phyloP scores from a whole-genome alignment of 2,797 vertebrate genomes.

The Enteromius treurensis region DNA sequence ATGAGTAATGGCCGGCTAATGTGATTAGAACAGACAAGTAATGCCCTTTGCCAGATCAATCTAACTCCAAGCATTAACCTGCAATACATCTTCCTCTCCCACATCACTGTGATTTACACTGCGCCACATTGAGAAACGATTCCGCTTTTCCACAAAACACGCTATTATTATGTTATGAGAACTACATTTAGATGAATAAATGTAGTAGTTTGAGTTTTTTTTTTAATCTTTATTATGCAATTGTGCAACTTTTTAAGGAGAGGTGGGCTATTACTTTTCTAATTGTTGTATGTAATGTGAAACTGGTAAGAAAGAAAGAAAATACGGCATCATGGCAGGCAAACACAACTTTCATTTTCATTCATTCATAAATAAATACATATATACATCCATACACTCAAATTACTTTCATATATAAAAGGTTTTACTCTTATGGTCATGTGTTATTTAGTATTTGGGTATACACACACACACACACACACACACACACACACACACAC shows the following conservation, averaged over 20 bases:
- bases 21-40: slow-evolving; percentile 79
- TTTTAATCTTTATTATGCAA: background rate
- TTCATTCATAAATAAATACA: too few relatives aligned
- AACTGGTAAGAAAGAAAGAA: background rate
- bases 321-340: too few relatives aligned
- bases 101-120: slow-evolving; percentile 47
- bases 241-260: background rate
- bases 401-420: too few relatives aligned
- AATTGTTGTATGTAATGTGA: background rate
- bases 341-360: too few relatives aligned
- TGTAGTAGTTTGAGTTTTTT: too few relatives aligned
- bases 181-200: background rate
- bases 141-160: background rate
- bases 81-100: slow-evolving; percentile 60
- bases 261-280: background rate
- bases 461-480: too few relatives aligned
- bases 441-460: too few relatives aligned
- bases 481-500: too few relatives aligned
- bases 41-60: slow-evolving; percentile 68
- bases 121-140: slow-evolving; percentile 1
- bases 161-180: background rate
- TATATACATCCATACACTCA: too few relatives aligned
- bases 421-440: too few relatives aligned
- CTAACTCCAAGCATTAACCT: slow-evolving; percentile 50
- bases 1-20: slow-evolving; percentile 81